Evolutionary conservation across 2,888 invertebrate genomes (phyloP).

Genomic region (Punctoribates punctum): DNA sequence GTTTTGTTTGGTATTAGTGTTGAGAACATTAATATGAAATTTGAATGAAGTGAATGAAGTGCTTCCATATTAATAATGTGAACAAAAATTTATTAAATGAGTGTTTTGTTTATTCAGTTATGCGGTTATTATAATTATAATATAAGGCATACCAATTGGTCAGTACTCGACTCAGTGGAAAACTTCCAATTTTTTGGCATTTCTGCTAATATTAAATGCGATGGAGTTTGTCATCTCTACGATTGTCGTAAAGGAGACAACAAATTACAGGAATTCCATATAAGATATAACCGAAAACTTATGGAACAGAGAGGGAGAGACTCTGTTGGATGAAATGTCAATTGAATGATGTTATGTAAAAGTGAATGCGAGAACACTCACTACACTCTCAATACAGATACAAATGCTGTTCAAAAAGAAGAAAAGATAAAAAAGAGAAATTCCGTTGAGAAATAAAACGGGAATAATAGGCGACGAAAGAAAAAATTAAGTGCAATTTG

Average conservation of each 20-base stretch:
- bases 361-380: neutral
- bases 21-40: no score
- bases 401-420: neutral
- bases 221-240: constrained; percentile 4
- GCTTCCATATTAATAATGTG: neutral
- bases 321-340: neutral
- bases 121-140: constrained; percentile 18
- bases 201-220: neutral
- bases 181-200: neutral
- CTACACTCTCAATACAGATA: constrained; percentile 6
- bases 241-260: neutral
- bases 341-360: constrained; percentile 7
- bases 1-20: no score
- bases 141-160: constrained; percentile 30
- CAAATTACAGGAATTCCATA: constrained; percentile 14
- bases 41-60: no score
- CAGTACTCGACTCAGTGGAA: neutral
- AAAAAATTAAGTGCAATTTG: constrained; percentile 19
- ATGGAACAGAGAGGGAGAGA: neutral
- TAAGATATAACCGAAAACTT: neutral
- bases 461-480: neutral
- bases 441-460: constrained; percentile 3
- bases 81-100: neutral
- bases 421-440: neutral
- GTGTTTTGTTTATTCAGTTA: constrained; percentile 4